Percentiles rank a stretch among this genome's conserved stretches.
Conservation (phyloP, 2,888 invertebrate genomes). For the Parapristionchus giblindavisi region DNA sequence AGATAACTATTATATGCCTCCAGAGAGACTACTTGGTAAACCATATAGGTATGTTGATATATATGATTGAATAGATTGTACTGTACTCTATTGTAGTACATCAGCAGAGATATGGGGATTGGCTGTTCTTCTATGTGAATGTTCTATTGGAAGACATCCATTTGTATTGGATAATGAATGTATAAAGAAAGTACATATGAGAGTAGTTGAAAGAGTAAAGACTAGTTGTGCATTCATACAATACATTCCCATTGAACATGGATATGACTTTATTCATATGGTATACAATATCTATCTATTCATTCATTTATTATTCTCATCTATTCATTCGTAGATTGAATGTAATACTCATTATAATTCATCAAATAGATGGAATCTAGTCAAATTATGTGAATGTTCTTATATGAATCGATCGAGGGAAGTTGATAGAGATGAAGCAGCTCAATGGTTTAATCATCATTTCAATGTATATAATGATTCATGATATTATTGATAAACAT, state of each 20-base stretch:
- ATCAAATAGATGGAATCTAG: not conserved
- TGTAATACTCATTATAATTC: not conserved
- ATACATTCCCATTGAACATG: not conserved
- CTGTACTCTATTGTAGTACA: not conserved
- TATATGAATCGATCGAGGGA: not conserved
- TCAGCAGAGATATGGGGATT: conserved; percentile 18
- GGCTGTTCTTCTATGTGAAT: conserved; percentile 15
- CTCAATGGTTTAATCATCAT: not conserved
- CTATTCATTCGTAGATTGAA: not conserved
- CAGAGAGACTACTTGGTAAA: not conserved
- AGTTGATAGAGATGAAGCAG: not conserved
- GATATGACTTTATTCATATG: not conserved
- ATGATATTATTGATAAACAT: not conserved
- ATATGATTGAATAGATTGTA: not conserved
- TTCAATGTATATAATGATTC: not conserved
- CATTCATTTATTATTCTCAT: not conserved
- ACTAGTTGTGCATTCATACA: not conserved
- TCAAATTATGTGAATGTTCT: not conserved
- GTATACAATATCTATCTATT: not conserved
- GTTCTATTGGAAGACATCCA: conserved; percentile 6
- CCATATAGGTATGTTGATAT: not conserved
- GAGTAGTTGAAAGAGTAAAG: not conserved
- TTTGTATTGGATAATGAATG: not conserved
- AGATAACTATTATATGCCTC: conserved; percentile 21
- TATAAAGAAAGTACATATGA: not conserved